Evolutionary conservation across 2,888 invertebrate genomes (phyloP), one percentile per base, ranked within the genome.

Genomic region (Limnephilus marmoratus): DNA sequence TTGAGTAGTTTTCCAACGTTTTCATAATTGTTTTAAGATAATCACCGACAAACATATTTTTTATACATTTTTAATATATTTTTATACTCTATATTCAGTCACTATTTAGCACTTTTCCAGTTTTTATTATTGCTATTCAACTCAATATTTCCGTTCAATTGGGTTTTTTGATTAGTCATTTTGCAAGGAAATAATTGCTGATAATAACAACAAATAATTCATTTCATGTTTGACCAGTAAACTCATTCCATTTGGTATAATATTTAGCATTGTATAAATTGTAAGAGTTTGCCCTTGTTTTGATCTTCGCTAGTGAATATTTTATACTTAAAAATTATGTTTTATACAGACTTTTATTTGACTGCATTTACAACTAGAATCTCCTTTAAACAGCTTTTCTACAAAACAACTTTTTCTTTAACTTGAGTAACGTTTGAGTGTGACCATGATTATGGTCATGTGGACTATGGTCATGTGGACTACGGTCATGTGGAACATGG

Each of bases 1-100:
- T 83, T n/a, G 29, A 86, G 86, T 31, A 7, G n/a, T 29, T 86
- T 86, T 86, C 85, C 34, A 29, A 45, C 45, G 80, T 88, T 85
- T 85, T 41, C 41, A 85, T 85, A 85, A 41, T 88, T 88, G 88
- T 88, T 88, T 68, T 88, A 80, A 68, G 80, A 34, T 80, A 29
- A 53, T 49, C 49, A 85, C 80, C 68, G 88, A 80, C 49, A 80
- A 88, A 88, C 68, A 88, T 88, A 68, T 88, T 34, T 86, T 88
- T 88, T 88, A 88, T 88, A 80, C 37, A 86, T 86, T 37, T 86
- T 86, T 49, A 34, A 80, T 88, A 88, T 88, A 80, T 88, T 88
- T 88, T 88, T 88, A 68, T 88, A 88, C 88, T 88, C 88, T 88
- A 88, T 68, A 80, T 88, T 88, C 82, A 31, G 34, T 83, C 37